A percentile compares a stretch with the other conserved stretches of the same genome.
Conservation (phyloP, 35 echinoderm and acorn worm species). For the Holothuria glaberrima region DNA sequence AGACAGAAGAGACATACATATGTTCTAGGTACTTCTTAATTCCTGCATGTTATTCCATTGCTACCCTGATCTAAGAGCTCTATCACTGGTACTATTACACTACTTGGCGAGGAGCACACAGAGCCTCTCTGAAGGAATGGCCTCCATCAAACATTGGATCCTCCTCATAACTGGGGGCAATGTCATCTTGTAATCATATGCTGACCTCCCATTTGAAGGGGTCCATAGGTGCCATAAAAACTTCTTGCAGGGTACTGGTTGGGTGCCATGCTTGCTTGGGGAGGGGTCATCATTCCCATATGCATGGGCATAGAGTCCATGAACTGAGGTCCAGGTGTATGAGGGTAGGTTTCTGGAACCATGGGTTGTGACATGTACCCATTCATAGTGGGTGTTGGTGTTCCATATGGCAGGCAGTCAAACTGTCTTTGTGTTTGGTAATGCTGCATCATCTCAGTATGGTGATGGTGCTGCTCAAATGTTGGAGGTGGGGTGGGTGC, state of each 20-base stretch:
- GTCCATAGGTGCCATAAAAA: slow-evolving; percentile 49
- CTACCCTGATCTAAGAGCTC: no score
- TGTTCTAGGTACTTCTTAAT: neutral
- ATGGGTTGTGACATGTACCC: slow-evolving; percentile 79
- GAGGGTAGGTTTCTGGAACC: slow-evolving; percentile 75
- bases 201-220: slow-evolving; percentile 55
- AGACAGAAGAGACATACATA: no score
- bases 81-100: no score
- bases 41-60: neutral
- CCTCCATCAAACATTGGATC: no score
- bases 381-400: slow-evolving; percentile 67
- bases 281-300: slow-evolving; percentile 69
- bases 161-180: no score
- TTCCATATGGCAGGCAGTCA: slow-evolving; percentile 47
- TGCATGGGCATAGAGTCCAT: slow-evolving; percentile 78
- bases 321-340: slow-evolving; percentile 30
- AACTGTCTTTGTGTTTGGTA: slow-evolving; percentile 69
- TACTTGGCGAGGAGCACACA: no score
- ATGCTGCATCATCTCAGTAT: slow-evolving; percentile 61
- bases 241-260: slow-evolving; percentile 56
- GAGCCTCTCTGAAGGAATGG: no score
- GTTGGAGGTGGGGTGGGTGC: slow-evolving; percentile 55
- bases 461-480: slow-evolving; percentile 70
- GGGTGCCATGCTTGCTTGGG: slow-evolving; percentile 65
- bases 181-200: slow-evolving; percentile 61